phyloP scores from a whole-genome alignment of 2,888 invertebrate genomes.

The Eumacrocentrus americanus region DNA sequence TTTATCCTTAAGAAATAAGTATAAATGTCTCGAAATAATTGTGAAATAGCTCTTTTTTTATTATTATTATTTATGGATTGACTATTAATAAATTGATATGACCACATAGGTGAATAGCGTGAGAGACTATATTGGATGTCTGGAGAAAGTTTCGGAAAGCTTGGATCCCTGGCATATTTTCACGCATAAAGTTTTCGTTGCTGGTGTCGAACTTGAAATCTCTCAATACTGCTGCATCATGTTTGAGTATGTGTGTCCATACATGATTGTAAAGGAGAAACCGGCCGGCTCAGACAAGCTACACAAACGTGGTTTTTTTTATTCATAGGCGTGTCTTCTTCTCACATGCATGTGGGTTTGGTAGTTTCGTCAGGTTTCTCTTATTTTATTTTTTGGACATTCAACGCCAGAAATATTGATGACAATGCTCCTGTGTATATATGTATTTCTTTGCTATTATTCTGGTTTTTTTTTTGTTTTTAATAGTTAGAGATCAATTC shows the following conservation, averaged over 20 bases:
- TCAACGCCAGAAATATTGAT: neutral
- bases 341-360: slow-evolving; percentile 2
- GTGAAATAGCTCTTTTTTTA: no score
- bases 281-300: neutral
- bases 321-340: slow-evolving; percentile 4
- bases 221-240: slow-evolving; percentile 4
- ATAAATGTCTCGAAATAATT: neutral
- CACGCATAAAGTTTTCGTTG: slow-evolving; percentile 7
- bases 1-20: neutral
- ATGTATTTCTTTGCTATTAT: no score
- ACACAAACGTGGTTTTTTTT: neutral
- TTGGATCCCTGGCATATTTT: slow-evolving; percentile 9
- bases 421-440: no score
- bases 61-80: neutral
- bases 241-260: neutral
- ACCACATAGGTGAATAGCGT: neutral
- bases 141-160: slow-evolving; percentile 20
- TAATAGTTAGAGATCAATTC: neutral
- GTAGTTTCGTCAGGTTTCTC: slow-evolving; percentile 22
- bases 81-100: neutral
- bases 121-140: neutral
- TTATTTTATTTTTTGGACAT: slow-evolving; percentile 17
- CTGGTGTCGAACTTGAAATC: slow-evolving; percentile 18
- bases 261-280: slow-evolving; percentile 1
- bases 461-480: neutral